phyloP scores from a whole-genome alignment of 1,140 invertebrate genomes.

The Globodera rostochiensis region DNA sequence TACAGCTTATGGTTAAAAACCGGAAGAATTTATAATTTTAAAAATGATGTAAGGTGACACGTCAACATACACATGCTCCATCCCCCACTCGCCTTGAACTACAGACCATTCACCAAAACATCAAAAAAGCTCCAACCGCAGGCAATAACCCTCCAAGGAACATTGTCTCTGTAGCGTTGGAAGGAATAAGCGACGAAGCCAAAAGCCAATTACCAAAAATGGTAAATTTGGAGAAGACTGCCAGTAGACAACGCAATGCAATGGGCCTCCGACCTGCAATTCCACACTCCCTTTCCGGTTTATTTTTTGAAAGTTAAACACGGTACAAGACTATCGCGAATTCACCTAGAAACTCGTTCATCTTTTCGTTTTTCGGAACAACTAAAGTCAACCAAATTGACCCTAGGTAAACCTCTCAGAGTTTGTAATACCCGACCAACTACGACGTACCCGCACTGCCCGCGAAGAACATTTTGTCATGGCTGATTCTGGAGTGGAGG shows the following conservation, averaged over 20 bases:
- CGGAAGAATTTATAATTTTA: no score
- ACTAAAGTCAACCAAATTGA: no score
- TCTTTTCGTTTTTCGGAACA: no score
- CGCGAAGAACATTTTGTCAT: constrained; percentile 13
- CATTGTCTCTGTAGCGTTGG: constrained; percentile 2
- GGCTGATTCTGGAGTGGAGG: neutral
- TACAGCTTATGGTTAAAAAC: no score
- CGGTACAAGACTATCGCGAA: no score
- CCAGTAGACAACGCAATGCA: neutral
- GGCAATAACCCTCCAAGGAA: neutral
- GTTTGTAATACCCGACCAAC: constrained; percentile 11
- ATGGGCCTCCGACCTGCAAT: neutral
- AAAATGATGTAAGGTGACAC: neutral
- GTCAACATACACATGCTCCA: constrained; percentile 2
- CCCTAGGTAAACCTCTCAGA: no score
- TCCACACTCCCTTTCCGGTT: constrained; percentile 8
- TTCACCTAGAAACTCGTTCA: no score
- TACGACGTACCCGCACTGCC: neutral
- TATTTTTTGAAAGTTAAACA: no score
- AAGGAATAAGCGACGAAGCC: constrained; percentile 24
- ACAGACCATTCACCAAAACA: neutral
- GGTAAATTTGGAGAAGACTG: constrained; percentile 24
- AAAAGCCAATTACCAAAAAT: constrained; percentile 23
- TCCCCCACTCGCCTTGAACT: constrained; percentile 22
- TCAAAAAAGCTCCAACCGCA: constrained; percentile 1